Base-by-base conservation (phyloP, 2,888 invertebrate species). In the Acleris holmiana region DNA sequence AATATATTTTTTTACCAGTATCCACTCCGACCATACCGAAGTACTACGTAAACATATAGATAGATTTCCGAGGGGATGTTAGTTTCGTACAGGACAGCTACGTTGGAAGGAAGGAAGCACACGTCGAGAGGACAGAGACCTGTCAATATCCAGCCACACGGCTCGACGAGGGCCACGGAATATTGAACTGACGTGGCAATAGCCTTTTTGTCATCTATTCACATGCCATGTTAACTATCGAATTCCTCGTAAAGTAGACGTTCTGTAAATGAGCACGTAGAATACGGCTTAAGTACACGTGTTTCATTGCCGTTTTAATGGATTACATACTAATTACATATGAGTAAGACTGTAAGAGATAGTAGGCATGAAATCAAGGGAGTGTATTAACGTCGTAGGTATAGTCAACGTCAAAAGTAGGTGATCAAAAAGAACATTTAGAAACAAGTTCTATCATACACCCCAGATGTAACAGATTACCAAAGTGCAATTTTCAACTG, bases 201-300 rank as follows among this genome's bases (percentile, higher is more conserved):
- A 61, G 61, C 25, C 21, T 74, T 76, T 73, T 76, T 72, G 71
- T 74, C 69, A 70, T 70, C 67, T 71, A 75, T 74, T 68, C 71
- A 65, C 67, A 75, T 76, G 29, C 76, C 41, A 15, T 40, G 54
- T 55, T 55, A 23, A 44, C 23, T 17, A 23, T 44, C n/a, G n/a
- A 23, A 55, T 55, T 55, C 44, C 23, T 21, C 21, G 41, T 8
- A 17, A 55, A 55, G 41, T 41, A 23, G 10, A 55, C 4, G 44
- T 17, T 55, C 41, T 55, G 2, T 53, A 19, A 29, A 13, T 29
- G 23, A 6, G 21, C 4, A 5, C 23, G n/a, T 49, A n/a, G 23
- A 59, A 35, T 19, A 8, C 41, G 41, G n/a, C 25, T 54, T 41
- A n/a, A n/a, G n/a, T n/a, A 48, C 17, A 6, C 40, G 41, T 35